Evolutionary conservation across 1,140 invertebrate genomes (phyloP), one percentile per base, ranked within the genome.

Genomic region (Lucilia cuprina): DNA sequence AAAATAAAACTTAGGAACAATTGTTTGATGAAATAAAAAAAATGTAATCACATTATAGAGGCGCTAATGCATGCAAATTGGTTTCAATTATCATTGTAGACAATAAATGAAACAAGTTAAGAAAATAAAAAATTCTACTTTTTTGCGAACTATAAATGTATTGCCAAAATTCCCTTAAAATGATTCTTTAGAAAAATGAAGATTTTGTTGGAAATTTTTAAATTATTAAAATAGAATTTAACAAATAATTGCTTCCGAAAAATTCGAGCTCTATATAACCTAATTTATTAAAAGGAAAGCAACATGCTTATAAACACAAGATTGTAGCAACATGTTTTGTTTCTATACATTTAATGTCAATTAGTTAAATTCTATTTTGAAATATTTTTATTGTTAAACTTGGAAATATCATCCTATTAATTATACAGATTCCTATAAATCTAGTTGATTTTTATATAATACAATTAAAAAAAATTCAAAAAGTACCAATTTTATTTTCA

Each of bases 11-110:
- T 70, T 70, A n/a, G 8, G 41, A 80, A 49, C 77, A 80, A 80
- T 49, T 50, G 41, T 80, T 80, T 50, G 12, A 21, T 70, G 19
- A 19, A 21, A 70, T 21, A 70, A n/a, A 60, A 60, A 17, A 60
- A 19, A 70, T 80, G 19, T 80, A 80, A 80, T 49, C 77, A 21
- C 12, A 50, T 80, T 80, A 49, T 49, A 21, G 77, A 80, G 77
- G 77, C 77, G 77, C 77, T 80, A 80, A 80, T 80, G 77, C 77
- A 80, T 80, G 77, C 77, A 80, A 80, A 80, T 80, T 80, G 77
- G 19, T 4, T 41, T 80, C n/a, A 80, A 80, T 80, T 80, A 80
- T 19, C 65, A 25, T 50, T 49, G 65, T 70, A 70, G 65, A 70
- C 65, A 70, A 70, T 60, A 60, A 70, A 70, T 70, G 21, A 70